Evolutionary conservation across 2,113 vertebrate species (phyloP).

Genomic region (Heloderma charlesbogerti): DNA sequence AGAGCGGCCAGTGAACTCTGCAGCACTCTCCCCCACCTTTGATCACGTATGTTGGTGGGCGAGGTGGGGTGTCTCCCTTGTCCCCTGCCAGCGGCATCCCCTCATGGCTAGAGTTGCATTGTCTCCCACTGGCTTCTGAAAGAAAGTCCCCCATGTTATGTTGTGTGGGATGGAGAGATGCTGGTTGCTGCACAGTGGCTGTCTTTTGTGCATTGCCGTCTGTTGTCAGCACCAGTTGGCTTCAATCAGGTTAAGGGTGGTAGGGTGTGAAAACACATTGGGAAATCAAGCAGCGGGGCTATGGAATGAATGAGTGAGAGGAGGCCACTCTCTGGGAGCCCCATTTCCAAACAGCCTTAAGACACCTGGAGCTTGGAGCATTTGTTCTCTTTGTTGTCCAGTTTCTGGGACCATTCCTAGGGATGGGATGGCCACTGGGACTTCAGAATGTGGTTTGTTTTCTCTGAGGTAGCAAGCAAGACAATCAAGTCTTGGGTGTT

Average conservation of each 20-base stretch:
- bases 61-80: neutral
- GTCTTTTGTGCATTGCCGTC: neutral
- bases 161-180: neutral
- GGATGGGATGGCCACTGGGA: neutral
- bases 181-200: neutral
- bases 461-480: neutral
- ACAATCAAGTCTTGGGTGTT: neutral
- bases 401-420: neutral
- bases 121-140: neutral
- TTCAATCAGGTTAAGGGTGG: too few species aligned
- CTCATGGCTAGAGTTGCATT: neutral
- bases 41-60: constrained; percentile 86
- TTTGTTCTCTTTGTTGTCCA: too few species aligned
- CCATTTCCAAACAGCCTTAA: neutral
- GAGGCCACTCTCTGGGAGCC: neutral
- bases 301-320: neutral
- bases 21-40: constrained; percentile 94
- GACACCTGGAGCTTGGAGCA: neutral
- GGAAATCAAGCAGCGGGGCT: neutral
- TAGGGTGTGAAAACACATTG: neutral
- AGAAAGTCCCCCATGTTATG: too few species aligned
- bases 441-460: neutral
- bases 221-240: neutral
- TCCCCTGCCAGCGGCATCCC: rapidly evolving
- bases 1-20: constrained; percentile 95